phyloP scores from a whole-genome alignment of 1,140 invertebrate genomes.

The Panagrolaimus sp. region DNA sequence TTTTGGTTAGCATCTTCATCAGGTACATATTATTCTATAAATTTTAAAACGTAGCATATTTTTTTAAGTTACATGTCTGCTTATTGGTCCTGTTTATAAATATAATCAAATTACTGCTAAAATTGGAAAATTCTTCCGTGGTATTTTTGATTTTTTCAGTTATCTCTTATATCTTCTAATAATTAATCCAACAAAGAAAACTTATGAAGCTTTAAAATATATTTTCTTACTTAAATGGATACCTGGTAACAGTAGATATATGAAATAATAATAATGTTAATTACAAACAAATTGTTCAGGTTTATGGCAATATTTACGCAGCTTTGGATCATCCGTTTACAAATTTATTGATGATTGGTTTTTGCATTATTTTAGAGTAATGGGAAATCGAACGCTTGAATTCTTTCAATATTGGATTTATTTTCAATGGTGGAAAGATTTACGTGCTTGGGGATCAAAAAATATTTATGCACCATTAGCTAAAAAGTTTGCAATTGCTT shows the following conservation, averaged over 20 bases:
- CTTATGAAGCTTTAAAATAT: conserved; percentile 31
- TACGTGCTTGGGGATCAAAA: neutral
- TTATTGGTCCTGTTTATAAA: conserved; percentile 29
- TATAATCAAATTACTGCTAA: conserved; percentile 30
- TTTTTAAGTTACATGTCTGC: conserved; percentile 23
- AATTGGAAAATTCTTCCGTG: conserved; percentile 21
- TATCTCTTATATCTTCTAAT: conserved; percentile 21
- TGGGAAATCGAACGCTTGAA: neutral
- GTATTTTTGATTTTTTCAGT: conserved; percentile 18
- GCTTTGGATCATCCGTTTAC: conserved; percentile 12
- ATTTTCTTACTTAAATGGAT: conserved; percentile 33
- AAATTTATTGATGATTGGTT: conserved; percentile 18
- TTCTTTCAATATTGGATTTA: conserved; percentile 17
- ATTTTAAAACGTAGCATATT: too few relatives aligned
- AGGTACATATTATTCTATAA: too few relatives aligned
- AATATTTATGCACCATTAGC: conserved; percentile 17
- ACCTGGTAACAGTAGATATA: conserved; percentile 15
- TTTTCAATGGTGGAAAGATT: conserved; percentile 31
- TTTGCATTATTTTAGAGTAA: conserved; percentile 6
- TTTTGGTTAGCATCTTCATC: conserved; percentile 28
- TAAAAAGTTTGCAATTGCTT: conserved; percentile 17
- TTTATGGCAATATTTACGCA: conserved; percentile 22
- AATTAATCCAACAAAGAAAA: conserved; percentile 12
- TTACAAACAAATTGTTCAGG: conserved; percentile 18
- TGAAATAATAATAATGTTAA: conserved; percentile 1